phyloP scores from a whole-genome alignment of 2,113 vertebrate species.

The Nycticryphes semicollaris region DNA sequence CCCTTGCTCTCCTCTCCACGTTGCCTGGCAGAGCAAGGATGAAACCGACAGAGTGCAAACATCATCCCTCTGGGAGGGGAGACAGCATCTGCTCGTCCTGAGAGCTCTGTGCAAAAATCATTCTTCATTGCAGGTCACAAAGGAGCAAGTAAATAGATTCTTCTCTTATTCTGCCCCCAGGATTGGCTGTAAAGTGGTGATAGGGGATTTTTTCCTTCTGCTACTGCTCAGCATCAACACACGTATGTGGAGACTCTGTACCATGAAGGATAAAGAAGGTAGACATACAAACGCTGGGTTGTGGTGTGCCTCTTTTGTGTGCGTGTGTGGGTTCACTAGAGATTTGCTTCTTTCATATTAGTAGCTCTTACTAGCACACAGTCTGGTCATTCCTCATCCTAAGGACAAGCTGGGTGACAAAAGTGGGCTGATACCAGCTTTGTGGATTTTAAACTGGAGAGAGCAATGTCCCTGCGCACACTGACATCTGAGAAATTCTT shows the following conservation, averaged over 20 bases:
- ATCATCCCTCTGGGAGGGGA: background rate
- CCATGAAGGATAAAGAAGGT: background rate
- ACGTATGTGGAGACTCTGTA: fast-evolving
- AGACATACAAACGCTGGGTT: background rate
- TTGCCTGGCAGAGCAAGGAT: background rate
- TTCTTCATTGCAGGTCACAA: background rate
- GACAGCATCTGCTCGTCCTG: background rate
- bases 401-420: background rate
- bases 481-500: background rate
- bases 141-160: background rate
- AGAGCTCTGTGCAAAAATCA: background rate
- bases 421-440: background rate
- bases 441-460: background rate
- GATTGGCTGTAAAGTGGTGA: background rate
- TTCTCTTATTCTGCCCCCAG: background rate
- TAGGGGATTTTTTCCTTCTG: background rate
- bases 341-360: background rate
- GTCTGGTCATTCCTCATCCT: background rate
- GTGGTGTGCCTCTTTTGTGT: too few species aligned
- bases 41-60: background rate
- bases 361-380: background rate
- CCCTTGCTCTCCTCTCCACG: background rate
- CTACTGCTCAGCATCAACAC: background rate
- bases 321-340: background rate
- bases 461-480: background rate